Conservation (phyloP, 2,113 vertebrate genomes). For the Nibea coibor region DNA sequence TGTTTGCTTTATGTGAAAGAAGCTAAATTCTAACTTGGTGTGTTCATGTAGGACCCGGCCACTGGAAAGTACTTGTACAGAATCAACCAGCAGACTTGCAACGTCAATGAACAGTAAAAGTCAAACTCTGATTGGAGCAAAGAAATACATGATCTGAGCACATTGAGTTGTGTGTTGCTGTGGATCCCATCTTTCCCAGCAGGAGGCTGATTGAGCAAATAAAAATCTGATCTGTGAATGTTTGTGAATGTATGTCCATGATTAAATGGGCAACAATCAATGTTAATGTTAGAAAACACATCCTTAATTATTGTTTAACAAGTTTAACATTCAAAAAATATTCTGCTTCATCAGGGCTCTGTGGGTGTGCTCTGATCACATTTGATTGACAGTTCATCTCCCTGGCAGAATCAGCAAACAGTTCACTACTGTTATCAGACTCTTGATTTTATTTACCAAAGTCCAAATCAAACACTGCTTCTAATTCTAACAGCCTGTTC, state of each 20-base stretch:
- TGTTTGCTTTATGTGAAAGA: no score
- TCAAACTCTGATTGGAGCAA: neutral
- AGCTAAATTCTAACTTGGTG: no score
- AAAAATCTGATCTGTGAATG: neutral
- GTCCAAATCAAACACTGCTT: neutral
- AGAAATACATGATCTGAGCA: neutral
- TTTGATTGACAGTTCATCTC: neutral
- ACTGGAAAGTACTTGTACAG: no score
- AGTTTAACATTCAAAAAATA: neutral
- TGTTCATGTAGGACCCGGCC: no score
- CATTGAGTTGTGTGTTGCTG: neutral
- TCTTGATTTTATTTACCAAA: neutral
- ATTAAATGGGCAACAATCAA: neutral
- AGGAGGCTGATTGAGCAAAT: neutral
- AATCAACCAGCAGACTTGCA: no score
- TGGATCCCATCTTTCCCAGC: neutral
- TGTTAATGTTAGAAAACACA: neutral
- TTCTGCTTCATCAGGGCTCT: neutral
- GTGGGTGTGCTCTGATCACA: neutral
- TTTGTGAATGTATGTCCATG: no score
- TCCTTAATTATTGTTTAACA: neutral
- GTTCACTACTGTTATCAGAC: neutral
- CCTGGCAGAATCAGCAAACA: neutral
- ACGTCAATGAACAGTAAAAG: no score
- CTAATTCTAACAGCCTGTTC: no score